phyloP scores from a whole-genome alignment of 2,888 invertebrate species.

The Odontomyia ornata region DNA sequence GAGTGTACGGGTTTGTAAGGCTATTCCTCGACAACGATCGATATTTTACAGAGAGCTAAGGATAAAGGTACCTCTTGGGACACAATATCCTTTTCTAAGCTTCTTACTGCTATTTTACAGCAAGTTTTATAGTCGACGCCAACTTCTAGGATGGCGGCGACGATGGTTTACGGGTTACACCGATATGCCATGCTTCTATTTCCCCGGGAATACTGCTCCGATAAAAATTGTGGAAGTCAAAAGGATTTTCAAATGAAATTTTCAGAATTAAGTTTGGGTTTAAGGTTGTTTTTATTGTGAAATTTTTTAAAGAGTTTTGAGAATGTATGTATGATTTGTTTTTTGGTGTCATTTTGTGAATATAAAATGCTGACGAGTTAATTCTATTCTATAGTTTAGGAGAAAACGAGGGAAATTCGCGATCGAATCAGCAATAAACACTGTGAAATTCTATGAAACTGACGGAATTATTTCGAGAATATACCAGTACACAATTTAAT shows the following conservation, averaged over 20 bases:
- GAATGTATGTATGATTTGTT: background rate
- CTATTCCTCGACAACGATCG: conserved; percentile 40
- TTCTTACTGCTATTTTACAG: conserved; percentile 23
- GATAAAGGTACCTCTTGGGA: background rate
- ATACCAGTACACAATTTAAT: too few species aligned
- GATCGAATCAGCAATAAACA: too few species aligned
- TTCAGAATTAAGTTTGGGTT: background rate
- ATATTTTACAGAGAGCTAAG: conserved; percentile 45
- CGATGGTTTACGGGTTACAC: too few species aligned
- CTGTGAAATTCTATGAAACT: too few species aligned
- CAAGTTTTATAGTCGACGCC: conserved; percentile 10
- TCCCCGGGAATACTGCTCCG: background rate
- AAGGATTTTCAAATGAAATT: conserved; percentile 11
- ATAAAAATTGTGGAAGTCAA: background rate
- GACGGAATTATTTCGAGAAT: too few species aligned
- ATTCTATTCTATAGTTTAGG: too few species aligned
- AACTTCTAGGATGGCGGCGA: background rate
- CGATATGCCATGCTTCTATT: background rate
- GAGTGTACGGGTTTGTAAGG: background rate
- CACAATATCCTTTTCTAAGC: conserved; percentile 13
- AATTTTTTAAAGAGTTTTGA: background rate
- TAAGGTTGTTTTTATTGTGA: background rate
- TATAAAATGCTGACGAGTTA: too few species aligned
- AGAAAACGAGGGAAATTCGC: too few species aligned
- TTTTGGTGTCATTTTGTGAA: background rate